Percentiles rank a stretch among this genome's conserved stretches.
Conservation (phyloP, 2,888 invertebrate species). For the Erebia palarica region DNA sequence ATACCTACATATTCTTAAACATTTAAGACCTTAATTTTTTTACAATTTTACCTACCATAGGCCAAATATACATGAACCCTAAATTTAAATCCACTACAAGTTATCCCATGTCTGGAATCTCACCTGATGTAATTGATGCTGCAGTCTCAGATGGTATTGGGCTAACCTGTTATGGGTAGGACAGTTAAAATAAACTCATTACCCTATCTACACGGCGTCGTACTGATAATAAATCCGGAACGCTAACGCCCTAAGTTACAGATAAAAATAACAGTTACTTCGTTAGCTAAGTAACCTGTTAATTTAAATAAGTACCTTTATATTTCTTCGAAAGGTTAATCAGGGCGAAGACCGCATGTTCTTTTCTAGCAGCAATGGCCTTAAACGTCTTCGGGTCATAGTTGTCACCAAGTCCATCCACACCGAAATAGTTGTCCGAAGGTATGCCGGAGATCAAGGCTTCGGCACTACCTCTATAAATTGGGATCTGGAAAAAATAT, state of each 20-base stretch:
- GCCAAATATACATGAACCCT: too few relatives aligned
- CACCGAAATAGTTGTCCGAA: constrained; percentile 72
- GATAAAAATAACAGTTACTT: too few relatives aligned
- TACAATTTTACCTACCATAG: not conserved
- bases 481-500: constrained; percentile 77
- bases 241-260: too few relatives aligned
- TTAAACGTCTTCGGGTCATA: constrained; percentile 77
- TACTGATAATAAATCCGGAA: too few relatives aligned
- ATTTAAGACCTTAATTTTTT: too few relatives aligned
- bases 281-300: not conserved
- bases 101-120: too few relatives aligned
- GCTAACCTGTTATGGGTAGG: too few relatives aligned
- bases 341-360: constrained; percentile 82
- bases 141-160: too few relatives aligned
- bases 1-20: not conserved
- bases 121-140: too few relatives aligned
- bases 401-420: constrained; percentile 71
- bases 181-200: too few relatives aligned
- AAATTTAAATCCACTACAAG: too few relatives aligned
- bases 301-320: constrained; percentile 38
- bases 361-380: constrained; percentile 57
- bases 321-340: constrained; percentile 55
- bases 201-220: too few relatives aligned
- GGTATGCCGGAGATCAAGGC: constrained; percentile 56
- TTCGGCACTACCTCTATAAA: constrained; percentile 81